phyloP scores from a whole-genome alignment of 2,113 vertebrate genomes.

The Corythornis vintsioides region DNA sequence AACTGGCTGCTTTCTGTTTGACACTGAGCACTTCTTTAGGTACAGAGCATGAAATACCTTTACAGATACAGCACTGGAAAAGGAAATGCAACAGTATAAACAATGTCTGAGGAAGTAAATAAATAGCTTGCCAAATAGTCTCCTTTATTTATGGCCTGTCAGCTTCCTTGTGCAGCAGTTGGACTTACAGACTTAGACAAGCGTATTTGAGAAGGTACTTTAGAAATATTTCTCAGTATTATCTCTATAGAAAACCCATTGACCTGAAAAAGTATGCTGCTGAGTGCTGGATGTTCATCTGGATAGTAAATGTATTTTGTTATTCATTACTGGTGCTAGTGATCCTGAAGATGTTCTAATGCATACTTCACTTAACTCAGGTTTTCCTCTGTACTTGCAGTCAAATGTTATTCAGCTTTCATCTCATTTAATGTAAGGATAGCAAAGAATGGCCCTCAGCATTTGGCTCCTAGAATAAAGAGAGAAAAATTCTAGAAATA shows the following conservation, averaged over 20 bases:
- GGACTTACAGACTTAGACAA: conserved; percentile 66
- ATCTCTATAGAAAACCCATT: conserved; percentile 66
- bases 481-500: background rate
- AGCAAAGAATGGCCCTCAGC: conserved; percentile 19
- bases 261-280: conserved; percentile 69
- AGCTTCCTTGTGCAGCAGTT: conserved; percentile 28
- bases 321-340: conserved; percentile 33
- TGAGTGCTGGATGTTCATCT: conserved; percentile 16
- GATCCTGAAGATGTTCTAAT: conserved; percentile 52
- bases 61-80: background rate
- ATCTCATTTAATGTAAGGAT: background rate
- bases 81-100: conserved; percentile 1
- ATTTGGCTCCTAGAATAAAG: background rate
- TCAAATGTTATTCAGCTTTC: background rate
- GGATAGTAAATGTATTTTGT: conserved; percentile 44
- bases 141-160: conserved; percentile 51
- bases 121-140: conserved; percentile 41
- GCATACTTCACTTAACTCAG: conserved; percentile 13
- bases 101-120: conserved; percentile 4
- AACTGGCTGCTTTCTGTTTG: no score
- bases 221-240: conserved; percentile 57
- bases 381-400: conserved; percentile 36
- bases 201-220: conserved; percentile 64
- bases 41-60: background rate
- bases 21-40: background rate